Conservation (phyloP, 2,888 invertebrate genomes). For the Chaetogeoica ovagalla region DNA sequence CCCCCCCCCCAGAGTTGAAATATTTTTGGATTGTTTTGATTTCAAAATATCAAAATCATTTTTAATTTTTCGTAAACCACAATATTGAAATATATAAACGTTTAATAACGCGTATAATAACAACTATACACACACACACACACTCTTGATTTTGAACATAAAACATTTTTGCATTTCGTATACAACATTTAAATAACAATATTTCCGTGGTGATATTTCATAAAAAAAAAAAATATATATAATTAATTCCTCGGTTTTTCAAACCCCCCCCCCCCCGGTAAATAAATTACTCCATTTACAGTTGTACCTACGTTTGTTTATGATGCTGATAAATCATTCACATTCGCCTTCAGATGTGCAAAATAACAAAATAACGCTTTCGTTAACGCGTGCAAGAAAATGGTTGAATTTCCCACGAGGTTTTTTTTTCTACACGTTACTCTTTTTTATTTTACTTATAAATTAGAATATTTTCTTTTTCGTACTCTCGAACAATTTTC, state of each 20-base stretch:
- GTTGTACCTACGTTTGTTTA: background rate
- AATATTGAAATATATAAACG: too few species aligned
- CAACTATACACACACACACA: too few species aligned
- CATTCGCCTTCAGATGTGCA: background rate
- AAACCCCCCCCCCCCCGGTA: too few species aligned
- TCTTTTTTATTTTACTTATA: background rate
- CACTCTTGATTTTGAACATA: too few species aligned
- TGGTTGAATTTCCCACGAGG: constrained; percentile 21
- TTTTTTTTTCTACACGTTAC: constrained; percentile 17
- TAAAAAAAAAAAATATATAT: background rate
- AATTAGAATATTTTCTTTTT: background rate
- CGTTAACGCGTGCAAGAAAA: background rate
- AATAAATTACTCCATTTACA: background rate
- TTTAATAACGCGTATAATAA: too few species aligned
- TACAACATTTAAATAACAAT: background rate
- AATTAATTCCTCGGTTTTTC: background rate
- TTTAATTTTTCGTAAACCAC: too few species aligned
- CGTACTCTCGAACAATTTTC: background rate
- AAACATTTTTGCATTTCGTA: too few species aligned
- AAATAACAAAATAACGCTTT: constrained; percentile 19
- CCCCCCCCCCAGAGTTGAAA: too few species aligned
- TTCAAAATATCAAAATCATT: too few species aligned
- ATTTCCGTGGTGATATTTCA: background rate
- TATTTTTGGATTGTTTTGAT: too few species aligned
- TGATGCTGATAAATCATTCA: constrained; percentile 12